Evolutionary conservation across 1,140 invertebrate species (phyloP).

Genomic region (Listronotus oregonensis): DNA sequence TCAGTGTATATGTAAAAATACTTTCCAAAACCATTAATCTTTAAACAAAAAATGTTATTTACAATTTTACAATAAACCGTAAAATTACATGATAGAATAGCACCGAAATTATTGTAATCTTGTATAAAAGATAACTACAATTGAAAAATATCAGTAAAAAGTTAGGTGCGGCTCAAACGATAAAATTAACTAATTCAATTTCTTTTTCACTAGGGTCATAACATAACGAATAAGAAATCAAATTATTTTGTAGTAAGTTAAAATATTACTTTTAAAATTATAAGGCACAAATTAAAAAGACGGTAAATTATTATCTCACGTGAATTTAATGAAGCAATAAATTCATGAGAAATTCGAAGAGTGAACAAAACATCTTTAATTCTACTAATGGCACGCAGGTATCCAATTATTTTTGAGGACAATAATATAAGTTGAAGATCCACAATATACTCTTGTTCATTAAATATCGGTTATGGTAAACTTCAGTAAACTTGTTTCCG

Average conservation of each 20-base stretch:
- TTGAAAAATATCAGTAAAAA: no score
- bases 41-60: slow-evolving; percentile 40
- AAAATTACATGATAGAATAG: slow-evolving; percentile 39
- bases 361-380: neutral
- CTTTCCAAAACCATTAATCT: slow-evolving; percentile 26
- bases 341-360: slow-evolving; percentile 41
- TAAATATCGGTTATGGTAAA: no score
- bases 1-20: slow-evolving; percentile 9
- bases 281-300: slow-evolving; percentile 36
- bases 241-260: slow-evolving; percentile 22
- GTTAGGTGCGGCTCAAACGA: no score
- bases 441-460: no score
- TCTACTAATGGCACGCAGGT: slow-evolving; percentile 36
- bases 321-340: slow-evolving; percentile 47
- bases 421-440: no score
- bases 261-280: slow-evolving; percentile 19
- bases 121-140: no score
- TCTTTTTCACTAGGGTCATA: slow-evolving; percentile 47
- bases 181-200: slow-evolving; percentile 33
- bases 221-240: slow-evolving; percentile 47
- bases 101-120: slow-evolving; percentile 23
- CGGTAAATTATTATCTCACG: slow-evolving; percentile 25
- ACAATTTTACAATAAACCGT: slow-evolving; percentile 18
- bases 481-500: no score
- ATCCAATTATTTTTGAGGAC: no score